Evolutionary conservation across 2,113 vertebrate genomes (phyloP).

Genomic region (Himantopus leucocephalus): DNA sequence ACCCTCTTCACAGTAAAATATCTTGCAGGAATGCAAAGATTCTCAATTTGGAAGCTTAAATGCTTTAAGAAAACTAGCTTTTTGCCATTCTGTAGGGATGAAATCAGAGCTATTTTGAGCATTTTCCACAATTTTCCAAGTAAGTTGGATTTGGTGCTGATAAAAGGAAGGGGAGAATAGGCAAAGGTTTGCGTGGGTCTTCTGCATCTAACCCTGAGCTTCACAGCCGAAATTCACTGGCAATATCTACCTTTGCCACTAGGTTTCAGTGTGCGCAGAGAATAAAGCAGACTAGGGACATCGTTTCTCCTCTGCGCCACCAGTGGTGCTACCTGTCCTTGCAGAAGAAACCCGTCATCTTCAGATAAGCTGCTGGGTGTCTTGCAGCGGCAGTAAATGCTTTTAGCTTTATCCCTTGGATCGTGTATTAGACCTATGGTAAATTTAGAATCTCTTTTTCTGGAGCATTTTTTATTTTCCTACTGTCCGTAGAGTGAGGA

Average conservation of each 20-base stretch:
- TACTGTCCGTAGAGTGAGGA: background rate
- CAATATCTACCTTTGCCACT: background rate
- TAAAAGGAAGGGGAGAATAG: background rate
- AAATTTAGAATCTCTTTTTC: background rate
- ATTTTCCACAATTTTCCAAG: background rate
- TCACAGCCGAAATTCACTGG: background rate
- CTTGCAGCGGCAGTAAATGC: background rate
- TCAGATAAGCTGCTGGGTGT: background rate
- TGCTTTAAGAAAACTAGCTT: background rate
- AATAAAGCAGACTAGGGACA: background rate
- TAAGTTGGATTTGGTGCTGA: background rate
- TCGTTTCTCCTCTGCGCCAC: background rate
- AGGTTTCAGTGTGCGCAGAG: background rate
- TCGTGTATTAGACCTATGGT: fast-evolving
- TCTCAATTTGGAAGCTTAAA: background rate
- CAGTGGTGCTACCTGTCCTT: background rate
- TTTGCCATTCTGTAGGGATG: background rate
- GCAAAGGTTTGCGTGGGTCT: background rate
- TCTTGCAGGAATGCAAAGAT: background rate
- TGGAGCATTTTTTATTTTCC: background rate
- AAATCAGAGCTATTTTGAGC: background rate
- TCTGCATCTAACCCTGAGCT: background rate
- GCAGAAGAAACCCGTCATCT: fast-evolving
- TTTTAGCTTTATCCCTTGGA: background rate
- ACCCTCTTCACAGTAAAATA: background rate